Conservation (phyloP, 2,888 invertebrate genomes). For the Tiphia femorata region DNA sequence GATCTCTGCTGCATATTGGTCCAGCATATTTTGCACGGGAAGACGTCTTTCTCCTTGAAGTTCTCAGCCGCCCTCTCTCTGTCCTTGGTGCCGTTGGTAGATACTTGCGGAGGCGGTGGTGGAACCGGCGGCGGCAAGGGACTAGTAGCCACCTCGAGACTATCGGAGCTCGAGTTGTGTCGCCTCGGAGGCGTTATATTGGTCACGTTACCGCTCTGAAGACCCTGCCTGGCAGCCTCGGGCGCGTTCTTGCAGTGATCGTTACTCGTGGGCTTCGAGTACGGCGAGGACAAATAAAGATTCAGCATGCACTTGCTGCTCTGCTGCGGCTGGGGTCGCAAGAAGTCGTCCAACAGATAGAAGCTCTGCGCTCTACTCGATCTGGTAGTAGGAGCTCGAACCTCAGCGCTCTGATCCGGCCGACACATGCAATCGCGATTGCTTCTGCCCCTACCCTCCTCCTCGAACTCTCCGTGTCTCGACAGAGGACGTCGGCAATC, state of each 20-base stretch:
- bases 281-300: slow-evolving; percentile 63
- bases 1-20: slow-evolving; percentile 62
- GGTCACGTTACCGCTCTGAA: slow-evolving; percentile 35
- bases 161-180: slow-evolving; percentile 67
- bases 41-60: slow-evolving; percentile 59
- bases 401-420: slow-evolving; percentile 14
- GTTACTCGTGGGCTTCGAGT: slow-evolving; percentile 15
- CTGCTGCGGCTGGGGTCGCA: slow-evolving; percentile 63
- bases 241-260: slow-evolving; percentile 40
- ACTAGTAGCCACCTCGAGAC: slow-evolving; percentile 65
- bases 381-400: slow-evolving; percentile 48
- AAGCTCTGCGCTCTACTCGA: slow-evolving; percentile 69
- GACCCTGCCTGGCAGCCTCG: slow-evolving; percentile 34
- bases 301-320: slow-evolving; percentile 56
- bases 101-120: slow-evolving; percentile 67
- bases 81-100: slow-evolving; percentile 36
- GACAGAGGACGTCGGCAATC: slow-evolving; percentile 22
- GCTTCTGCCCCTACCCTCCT: slow-evolving; percentile 29
- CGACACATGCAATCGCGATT: slow-evolving; percentile 31
- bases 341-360: slow-evolving; percentile 70
- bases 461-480: slow-evolving; percentile 32
- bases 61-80: slow-evolving; percentile 49
- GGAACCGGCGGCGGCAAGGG: slow-evolving; percentile 69
- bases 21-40: slow-evolving; percentile 65
- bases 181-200: slow-evolving; percentile 65